Evolutionary conservation across 2,113 vertebrate species (phyloP).

Genomic region (Cephalopholis sonnerati): DNA sequence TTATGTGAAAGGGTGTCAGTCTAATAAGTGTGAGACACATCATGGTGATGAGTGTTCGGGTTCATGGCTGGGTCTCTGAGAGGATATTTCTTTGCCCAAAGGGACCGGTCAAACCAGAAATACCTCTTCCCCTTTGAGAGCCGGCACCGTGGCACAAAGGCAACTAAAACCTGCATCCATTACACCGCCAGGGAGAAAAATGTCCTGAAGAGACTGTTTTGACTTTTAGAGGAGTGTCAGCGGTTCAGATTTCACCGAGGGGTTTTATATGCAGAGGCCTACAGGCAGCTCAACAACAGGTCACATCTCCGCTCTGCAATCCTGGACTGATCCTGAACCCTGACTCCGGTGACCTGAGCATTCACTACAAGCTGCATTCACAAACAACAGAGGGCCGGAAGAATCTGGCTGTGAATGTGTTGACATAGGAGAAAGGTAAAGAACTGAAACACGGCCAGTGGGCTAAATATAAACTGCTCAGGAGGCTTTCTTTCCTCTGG

Average conservation of each 20-base stretch:
- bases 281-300: conserved; percentile 55
- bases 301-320: conserved; percentile 40
- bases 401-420: conserved; percentile 67
- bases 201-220: conserved; percentile 70
- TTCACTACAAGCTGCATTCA: conserved; percentile 25
- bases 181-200: conserved; percentile 46
- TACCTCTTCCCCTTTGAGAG: conserved; percentile 52
- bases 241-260: conserved; percentile 73
- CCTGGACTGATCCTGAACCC: conserved; percentile 58
- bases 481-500: conserved; percentile 72
- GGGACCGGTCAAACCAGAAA: conserved; percentile 68
- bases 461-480: conserved; percentile 80
- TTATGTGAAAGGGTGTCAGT: conserved; percentile 65
- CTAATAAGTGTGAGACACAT: conserved; percentile 65
- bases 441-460: conserved; percentile 64
- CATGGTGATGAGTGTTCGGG: conserved; percentile 57
- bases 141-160: conserved; percentile 40
- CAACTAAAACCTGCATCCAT: conserved; percentile 54
- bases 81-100: conserved; percentile 57
- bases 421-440: conserved; percentile 72
- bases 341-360: conserved; percentile 50
- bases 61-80: conserved; percentile 60
- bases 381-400: conserved; percentile 19
- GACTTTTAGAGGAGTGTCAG: conserved; percentile 57
- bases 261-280: conserved; percentile 46